These are phyloP conservation scores for Bimastos eiseni DNA, from an alignment of 2,888 invertebrate genomes.

Conservation along the genomic window DNA sequence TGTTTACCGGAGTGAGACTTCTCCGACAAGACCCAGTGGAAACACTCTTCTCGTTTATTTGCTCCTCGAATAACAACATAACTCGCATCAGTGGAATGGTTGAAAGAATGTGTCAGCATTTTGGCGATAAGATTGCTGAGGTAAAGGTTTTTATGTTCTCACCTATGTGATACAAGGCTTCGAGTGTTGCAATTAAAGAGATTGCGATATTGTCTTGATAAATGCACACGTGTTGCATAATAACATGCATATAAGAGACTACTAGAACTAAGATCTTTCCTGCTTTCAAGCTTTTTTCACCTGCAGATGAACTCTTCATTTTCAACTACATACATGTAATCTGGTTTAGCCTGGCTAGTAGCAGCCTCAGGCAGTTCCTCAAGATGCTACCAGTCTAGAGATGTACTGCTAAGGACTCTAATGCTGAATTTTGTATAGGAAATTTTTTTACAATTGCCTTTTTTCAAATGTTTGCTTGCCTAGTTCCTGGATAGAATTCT, in stretches of 20 bases:
- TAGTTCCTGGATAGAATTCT: background rate
- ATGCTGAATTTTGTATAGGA: background rate
- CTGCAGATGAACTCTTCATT: background rate
- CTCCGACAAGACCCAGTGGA: conserved; percentile 87
- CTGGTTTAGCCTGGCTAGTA: background rate
- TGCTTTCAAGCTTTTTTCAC: background rate
- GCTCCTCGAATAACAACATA: conserved; percentile 96
- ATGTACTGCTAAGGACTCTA: background rate
- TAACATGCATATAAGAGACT: background rate
- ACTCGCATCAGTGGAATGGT: conserved; percentile 85
- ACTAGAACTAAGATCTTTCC: background rate
- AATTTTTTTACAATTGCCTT: background rate
- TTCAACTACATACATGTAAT: background rate
- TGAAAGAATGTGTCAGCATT: conserved; percentile 79
- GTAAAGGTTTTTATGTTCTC: conserved; percentile 32
- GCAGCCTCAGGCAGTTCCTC: background rate
- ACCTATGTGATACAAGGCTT: background rate
- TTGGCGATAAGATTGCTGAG: conserved; percentile 76
- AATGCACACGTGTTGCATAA: no score
- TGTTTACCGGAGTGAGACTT: conserved; percentile 82
- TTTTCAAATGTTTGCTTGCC: background rate
- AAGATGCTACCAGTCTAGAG: background rate
- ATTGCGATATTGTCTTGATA: background rate
- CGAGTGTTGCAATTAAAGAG: background rate
- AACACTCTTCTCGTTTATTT: conserved; percentile 92